phyloP scores from a whole-genome alignment of 2,797 vertebrate species.

The Hafferia zeledoni region DNA sequence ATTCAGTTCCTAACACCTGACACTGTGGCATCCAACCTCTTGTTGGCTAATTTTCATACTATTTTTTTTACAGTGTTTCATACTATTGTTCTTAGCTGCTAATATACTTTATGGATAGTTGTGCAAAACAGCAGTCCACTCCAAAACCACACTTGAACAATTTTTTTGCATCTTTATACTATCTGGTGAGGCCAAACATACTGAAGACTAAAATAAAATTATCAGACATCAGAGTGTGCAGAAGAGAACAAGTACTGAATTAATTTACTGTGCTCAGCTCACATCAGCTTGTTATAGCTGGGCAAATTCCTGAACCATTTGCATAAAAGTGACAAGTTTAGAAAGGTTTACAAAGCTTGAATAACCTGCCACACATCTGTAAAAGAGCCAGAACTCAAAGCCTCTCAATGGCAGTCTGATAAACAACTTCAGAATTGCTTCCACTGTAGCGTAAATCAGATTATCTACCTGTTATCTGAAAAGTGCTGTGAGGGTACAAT shows the following conservation, averaged over 20 bases:
- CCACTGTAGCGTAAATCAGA: not conserved
- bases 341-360: not conserved
- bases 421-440: not conserved
- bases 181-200: not conserved
- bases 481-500: not conserved
- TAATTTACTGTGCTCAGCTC: not conserved
- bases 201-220: not conserved
- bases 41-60: not conserved
- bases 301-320: not conserved
- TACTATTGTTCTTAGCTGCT: not conserved
- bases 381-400: not conserved
- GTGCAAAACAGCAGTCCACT: not conserved
- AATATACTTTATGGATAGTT: not conserved
- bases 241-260: not conserved
- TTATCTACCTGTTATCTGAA: slow-evolving; percentile 21
- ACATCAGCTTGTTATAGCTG: not conserved
- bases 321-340: not conserved
- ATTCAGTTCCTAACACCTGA: not conserved
- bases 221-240: not conserved
- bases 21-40: not conserved
- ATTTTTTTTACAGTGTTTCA: not conserved
- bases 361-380: not conserved
- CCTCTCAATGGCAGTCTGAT: not conserved
- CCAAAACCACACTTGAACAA: not conserved
- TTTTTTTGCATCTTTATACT: not conserved